Percentiles rank a stretch among this genome's conserved stretches.
These are phyloP conservation scores for Acanthurus lineatus DNA, from an alignment of 2,797 vertebrate species.

Conservation along the genomic window DNA sequence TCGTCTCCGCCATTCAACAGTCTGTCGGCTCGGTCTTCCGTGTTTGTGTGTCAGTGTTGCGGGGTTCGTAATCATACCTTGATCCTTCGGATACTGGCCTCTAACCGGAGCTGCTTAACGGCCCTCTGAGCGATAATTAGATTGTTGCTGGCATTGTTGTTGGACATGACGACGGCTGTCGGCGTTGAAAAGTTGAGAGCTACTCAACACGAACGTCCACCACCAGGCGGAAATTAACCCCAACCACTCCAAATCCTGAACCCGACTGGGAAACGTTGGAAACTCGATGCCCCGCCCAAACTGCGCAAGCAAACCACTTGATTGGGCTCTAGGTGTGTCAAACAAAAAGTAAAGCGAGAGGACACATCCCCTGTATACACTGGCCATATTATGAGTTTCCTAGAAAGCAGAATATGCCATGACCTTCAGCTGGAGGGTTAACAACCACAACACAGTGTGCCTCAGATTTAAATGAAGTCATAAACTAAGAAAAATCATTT, in stretches of 20 bases:
- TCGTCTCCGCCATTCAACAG: slow-evolving; percentile 62
- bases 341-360: slow-evolving; percentile 17
- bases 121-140: slow-evolving; percentile 81
- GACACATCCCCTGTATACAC: slow-evolving; percentile 27
- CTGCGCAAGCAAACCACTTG: not conserved
- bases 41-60: slow-evolving; percentile 58
- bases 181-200: slow-evolving; percentile 20
- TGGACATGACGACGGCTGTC: slow-evolving; percentile 80
- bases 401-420: slow-evolving; percentile 40
- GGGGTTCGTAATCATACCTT: slow-evolving; percentile 75
- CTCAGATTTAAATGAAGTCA: too few relatives aligned
- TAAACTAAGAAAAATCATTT: too few relatives aligned
- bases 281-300: slow-evolving; percentile 28
- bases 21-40: slow-evolving; percentile 61
- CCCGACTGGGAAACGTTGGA: slow-evolving; percentile 50
- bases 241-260: slow-evolving; percentile 24
- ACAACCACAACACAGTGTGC: not conserved
- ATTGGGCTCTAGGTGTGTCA: slow-evolving; percentile 37
- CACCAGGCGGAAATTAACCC: slow-evolving; percentile 62
- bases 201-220: slow-evolving; percentile 6
- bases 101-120: slow-evolving; percentile 86
- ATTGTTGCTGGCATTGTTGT: slow-evolving; percentile 86
- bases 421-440: slow-evolving; percentile 58
- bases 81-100: slow-evolving; percentile 84
- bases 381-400: slow-evolving; percentile 53